Evolutionary conservation across 2,888 invertebrate species (phyloP), one percentile per base, ranked within the genome.

Genomic region (Orthonevra nobilis): DNA sequence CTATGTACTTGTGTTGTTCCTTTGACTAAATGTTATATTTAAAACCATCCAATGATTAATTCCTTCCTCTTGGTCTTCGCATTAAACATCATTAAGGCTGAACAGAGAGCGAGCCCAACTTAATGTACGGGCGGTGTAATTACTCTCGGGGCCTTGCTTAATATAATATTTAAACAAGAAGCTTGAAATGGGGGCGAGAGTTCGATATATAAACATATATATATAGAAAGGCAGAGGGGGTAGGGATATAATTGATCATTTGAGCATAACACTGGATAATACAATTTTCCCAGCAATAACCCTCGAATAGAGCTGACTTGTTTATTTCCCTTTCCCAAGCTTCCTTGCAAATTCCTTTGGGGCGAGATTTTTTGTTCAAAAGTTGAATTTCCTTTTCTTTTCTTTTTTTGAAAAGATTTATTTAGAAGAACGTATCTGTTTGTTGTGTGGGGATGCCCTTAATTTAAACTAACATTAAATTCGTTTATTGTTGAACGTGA

Each of bases 181-280:
- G 26, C 9, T 12, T n/a, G 17, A n/a, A n/a, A n/a, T 23, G 23
- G 23, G 3, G 17, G 1, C 15, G 36, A 17, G 32, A 44, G 5
- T 23, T n/a, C n/a, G n/a, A n/a, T n/a, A n/a, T n/a, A n/a, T n/a
- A n/a, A n/a, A n/a, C n/a, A n/a, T n/a, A n/a, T n/a, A n/a, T n/a
- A n/a, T n/a, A n/a, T 5, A 14, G n/a, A 23, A 23, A 19, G 10
- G 7, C 1, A 17, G 14, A 23, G 12, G 19, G 26, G 30, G 19
- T 23, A 23, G 44, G 42, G 52, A n/a, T n/a, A n/a, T 68, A 74
- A 74, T 68, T 74, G 74, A 61, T 54, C 74, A 40, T 44, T 38
- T 34, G 40, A 42, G 26, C 17, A 26, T 23, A 20, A 32, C 30
- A 17, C 5, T 19, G 46, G 46, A 44, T 68, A 56, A 69, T 56